Conservation (phyloP, 2,797 vertebrate species). For the Pangasius larnaudii region DNA sequence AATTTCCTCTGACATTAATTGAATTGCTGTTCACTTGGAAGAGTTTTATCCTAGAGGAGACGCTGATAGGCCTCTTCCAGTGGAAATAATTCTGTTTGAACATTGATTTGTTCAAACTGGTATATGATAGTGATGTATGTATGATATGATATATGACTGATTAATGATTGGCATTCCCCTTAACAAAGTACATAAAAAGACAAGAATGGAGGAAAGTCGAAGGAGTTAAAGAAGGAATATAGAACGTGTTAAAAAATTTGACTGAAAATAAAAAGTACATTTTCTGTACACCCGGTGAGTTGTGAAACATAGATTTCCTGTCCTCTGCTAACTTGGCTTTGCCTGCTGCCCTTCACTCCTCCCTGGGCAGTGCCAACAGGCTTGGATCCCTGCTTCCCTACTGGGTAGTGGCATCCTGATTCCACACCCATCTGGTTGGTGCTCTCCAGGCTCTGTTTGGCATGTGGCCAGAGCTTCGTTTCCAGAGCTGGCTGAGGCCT, state of each 20-base stretch:
- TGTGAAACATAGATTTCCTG: background rate
- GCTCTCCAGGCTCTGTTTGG: constrained; percentile 64
- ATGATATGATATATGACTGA: background rate
- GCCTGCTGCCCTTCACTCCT: constrained; percentile 35
- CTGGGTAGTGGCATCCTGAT: constrained; percentile 61
- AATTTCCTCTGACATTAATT: background rate
- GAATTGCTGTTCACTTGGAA: background rate
- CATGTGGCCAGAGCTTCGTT: constrained; percentile 53
- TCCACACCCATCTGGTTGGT: constrained; percentile 66
- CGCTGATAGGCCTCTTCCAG: background rate
- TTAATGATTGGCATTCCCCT: background rate
- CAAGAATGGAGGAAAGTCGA: background rate
- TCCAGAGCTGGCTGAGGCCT: constrained; percentile 70
- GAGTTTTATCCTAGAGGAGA: background rate
- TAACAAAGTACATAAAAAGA: background rate
- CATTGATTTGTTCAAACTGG: background rate
- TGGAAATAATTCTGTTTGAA: background rate
- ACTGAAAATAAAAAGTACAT: background rate
- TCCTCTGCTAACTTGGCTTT: constrained; percentile 18
- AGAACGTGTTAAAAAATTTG: background rate
- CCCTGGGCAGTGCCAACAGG: constrained; percentile 31
- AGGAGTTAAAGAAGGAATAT: background rate
- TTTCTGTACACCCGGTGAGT: background rate
- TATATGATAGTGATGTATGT: background rate
- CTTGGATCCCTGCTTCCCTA: constrained; percentile 32